Conservation (phyloP, 1,140 invertebrate species). For the Papilio machaon region DNA sequence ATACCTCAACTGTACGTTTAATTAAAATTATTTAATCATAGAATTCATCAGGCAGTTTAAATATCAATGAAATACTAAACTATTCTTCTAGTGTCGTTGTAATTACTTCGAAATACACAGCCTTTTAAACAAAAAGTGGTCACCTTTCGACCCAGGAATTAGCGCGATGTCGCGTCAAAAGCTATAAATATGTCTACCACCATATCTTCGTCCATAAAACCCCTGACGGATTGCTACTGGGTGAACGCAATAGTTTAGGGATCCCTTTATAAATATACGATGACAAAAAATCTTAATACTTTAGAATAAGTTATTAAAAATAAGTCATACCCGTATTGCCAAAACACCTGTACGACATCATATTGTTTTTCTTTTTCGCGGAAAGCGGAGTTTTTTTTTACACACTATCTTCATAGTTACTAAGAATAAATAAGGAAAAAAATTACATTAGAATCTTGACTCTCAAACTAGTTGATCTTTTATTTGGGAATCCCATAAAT, state of each 20-base stretch:
- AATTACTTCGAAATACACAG: constrained; percentile 28
- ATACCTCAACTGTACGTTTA: background rate
- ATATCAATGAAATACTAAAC: background rate
- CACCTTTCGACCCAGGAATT: constrained; percentile 47
- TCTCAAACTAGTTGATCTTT: too few species aligned
- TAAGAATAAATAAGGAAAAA: too few species aligned
- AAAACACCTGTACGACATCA: too few species aligned
- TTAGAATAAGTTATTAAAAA: too few species aligned
- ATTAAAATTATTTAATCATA: background rate
- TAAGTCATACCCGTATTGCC: too few species aligned
- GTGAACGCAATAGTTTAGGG: constrained; percentile 49
- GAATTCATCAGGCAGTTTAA: background rate
- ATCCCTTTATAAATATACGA: constrained; percentile 19
- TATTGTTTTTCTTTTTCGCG: too few species aligned
- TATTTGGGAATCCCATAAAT: too few species aligned
- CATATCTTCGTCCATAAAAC: constrained; percentile 59
- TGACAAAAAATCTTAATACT: background rate
- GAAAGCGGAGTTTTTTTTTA: too few species aligned
- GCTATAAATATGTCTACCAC: constrained; percentile 57
- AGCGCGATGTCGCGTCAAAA: constrained; percentile 54
- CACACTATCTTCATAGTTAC: too few species aligned
- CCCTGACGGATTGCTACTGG: constrained; percentile 67
- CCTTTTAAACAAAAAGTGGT: constrained; percentile 47
- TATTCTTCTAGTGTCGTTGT: background rate
- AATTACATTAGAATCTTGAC: too few species aligned